Base-by-base conservation (phyloP, 2,797 vertebrate species). In the Calcarius lapponicus region DNA sequence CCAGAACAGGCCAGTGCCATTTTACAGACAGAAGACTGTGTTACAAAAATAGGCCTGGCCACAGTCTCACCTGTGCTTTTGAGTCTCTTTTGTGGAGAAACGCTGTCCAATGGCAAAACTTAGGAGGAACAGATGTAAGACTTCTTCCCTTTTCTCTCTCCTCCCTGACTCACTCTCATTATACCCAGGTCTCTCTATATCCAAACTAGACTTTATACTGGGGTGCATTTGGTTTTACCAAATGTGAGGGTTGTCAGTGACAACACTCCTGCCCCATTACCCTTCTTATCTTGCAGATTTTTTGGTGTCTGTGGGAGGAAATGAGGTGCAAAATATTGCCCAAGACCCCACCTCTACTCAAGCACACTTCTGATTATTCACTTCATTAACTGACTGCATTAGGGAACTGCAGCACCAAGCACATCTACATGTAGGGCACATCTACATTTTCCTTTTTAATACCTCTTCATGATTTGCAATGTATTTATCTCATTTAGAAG, bases 401-500 rank as follows among this genome's bases (percentile, higher is more conserved):
- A 82, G 60, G 58, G 70, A 92, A 94, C 40, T 80, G 65, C 74
- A 88, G 67, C 56, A 94, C 40, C 69, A 58, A 87, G 73, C 60
- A 74, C 16, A 74, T 86, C 61, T 40, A 45, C 86, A 86, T 58
- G 80, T 70, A 90, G 82, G 76, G 80, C 70, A 79, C 53, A 94
- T 74, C 80, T 92, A 45, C 65, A 73, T 54, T 89, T 80, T 89
- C 62, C 66, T 80, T 88, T 92, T 80, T 82, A 82, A 93, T 80
- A 65, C 53, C 82, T 36, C 74, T 94, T 94, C 79, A 92, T 95
- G 71, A 95, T 92, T 90, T 81, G 69, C 60, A 78, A 78, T 80
- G 80, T 32, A 47, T 84, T 88, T 91, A 40, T 88, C 58, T 94
- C 85, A 86, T 91, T 96, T 86, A 90, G 75, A 82, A 83, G 81